Percentiles rank a stretch among this genome's conserved stretches.
phyloP scores from a whole-genome alignment of 2,113 vertebrate genomes.

The Pedionomus torquatus region DNA sequence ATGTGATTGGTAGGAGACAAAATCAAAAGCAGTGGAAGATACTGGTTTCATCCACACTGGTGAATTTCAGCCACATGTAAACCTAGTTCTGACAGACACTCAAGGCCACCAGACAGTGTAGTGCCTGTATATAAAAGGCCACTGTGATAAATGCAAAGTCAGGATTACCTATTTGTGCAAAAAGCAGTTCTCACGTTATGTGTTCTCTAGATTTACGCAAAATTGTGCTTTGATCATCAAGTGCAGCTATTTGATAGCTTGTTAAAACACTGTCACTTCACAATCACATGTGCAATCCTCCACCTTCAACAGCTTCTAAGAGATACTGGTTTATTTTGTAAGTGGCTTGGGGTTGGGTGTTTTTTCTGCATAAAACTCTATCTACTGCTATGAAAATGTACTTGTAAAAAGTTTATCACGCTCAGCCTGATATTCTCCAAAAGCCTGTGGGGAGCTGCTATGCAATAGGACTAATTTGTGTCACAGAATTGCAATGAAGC shows the following conservation, averaged over 20 bases:
- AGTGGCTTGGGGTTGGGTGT: accelerated
- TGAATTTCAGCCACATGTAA: background rate
- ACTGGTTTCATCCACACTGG: background rate
- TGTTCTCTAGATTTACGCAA: background rate
- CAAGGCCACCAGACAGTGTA: background rate
- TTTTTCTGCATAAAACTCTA: background rate
- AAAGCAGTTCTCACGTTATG: accelerated
- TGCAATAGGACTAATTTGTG: background rate
- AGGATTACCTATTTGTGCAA: background rate
- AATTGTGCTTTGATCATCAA: background rate
- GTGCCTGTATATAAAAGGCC: background rate
- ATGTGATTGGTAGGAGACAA: background rate
- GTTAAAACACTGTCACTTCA: background rate
- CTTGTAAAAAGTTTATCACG: background rate
- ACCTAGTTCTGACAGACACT: background rate
- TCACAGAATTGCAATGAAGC: background rate
- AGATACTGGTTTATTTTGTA: background rate
- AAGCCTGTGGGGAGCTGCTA: background rate
- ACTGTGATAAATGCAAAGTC: background rate
- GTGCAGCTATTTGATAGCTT: background rate
- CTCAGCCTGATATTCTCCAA: background rate
- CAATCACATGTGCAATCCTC: background rate
- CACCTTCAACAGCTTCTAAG: background rate
- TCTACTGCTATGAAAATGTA: background rate
- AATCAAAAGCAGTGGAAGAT: background rate